Evolutionary conservation across 2,113 vertebrate genomes (phyloP).

Genomic region (Aplodontia rufa): DNA sequence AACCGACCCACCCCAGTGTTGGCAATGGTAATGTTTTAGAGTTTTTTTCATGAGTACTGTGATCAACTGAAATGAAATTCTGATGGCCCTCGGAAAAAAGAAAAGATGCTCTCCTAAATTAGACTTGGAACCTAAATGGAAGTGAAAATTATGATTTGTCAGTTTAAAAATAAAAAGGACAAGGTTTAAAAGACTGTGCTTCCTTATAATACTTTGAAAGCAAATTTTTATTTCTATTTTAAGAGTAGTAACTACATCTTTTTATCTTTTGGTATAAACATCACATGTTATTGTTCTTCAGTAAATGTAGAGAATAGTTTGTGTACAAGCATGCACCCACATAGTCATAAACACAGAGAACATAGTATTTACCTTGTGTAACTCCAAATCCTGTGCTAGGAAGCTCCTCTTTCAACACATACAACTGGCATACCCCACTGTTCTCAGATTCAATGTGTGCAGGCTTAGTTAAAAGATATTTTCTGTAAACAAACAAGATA

Average conservation of each 20-base stretch:
- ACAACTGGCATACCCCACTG: slow-evolving; percentile 91
- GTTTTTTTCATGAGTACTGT: background rate
- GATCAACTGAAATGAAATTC: slow-evolving; percentile 38
- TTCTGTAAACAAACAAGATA: slow-evolving; percentile 84
- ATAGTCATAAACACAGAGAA: background rate
- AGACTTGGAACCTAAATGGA: background rate
- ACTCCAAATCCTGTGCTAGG: slow-evolving; percentile 89
- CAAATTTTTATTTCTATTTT: background rate
- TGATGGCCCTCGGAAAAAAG: background rate
- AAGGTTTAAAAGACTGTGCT: background rate
- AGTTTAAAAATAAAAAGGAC: background rate
- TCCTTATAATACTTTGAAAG: background rate
- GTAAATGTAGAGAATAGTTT: background rate
- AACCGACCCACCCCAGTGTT: background rate
- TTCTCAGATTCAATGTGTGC: slow-evolving; percentile 88
- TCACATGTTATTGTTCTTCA: background rate
- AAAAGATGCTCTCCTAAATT: background rate
- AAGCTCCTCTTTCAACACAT: slow-evolving; percentile 89
- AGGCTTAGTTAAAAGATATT: slow-evolving; percentile 95
- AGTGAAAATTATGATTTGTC: slow-evolving; percentile 3
- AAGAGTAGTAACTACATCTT: background rate
- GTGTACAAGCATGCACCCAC: too few relatives aligned
- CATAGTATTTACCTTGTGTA: slow-evolving; percentile 84
- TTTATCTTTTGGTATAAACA: background rate
- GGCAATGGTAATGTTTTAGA: background rate